These are phyloP conservation scores for Amphiprion percula DNA, from an alignment of 2,113 vertebrate species.

Conservation along the genomic window DNA sequence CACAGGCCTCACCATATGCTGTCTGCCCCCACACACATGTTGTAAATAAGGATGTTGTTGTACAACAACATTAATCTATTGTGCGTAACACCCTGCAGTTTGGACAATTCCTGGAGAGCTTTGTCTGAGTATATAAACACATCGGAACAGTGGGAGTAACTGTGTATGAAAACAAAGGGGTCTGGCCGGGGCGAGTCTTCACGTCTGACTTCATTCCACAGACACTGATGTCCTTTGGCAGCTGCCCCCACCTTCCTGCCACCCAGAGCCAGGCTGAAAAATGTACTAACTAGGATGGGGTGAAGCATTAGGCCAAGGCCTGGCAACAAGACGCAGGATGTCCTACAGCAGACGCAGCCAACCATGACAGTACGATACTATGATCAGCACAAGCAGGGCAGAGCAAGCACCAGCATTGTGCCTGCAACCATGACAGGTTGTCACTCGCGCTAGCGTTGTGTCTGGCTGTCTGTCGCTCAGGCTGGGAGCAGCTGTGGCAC, in stretches of 20 bases:
- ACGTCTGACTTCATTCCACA: slow-evolving; percentile 69
- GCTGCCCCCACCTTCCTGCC: slow-evolving; percentile 38
- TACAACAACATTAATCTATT: slow-evolving; percentile 21
- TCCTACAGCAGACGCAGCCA: slow-evolving; percentile 18
- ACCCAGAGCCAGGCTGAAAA: slow-evolving; percentile 40
- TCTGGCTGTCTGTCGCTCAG: slow-evolving; percentile 34
- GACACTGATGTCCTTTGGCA: slow-evolving; percentile 69
- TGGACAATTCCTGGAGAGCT: slow-evolving; percentile 38
- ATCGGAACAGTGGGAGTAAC: slow-evolving; percentile 33
- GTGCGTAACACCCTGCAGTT: slow-evolving; percentile 5
- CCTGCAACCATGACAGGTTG: slow-evolving; percentile 17
- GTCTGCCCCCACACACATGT: background rate
- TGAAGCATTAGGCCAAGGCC: slow-evolving; percentile 16
- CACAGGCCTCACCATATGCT: background rate
- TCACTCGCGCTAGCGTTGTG: background rate
- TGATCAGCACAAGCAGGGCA: slow-evolving; percentile 2
- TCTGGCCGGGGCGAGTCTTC: slow-evolving; percentile 57
- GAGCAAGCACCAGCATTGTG: slow-evolving; percentile 1
- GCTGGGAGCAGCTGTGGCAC: slow-evolving; percentile 62
- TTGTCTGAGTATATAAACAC: slow-evolving; percentile 16
- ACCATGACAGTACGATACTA: slow-evolving; percentile 21
- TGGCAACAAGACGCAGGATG: slow-evolving; percentile 28
- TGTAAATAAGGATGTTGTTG: slow-evolving; percentile 25
- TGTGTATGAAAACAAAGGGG: slow-evolving; percentile 68
- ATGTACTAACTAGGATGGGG: slow-evolving; percentile 43